Base-by-base conservation (phyloP, 2,888 invertebrate species). In the Rutpela maculata region DNA sequence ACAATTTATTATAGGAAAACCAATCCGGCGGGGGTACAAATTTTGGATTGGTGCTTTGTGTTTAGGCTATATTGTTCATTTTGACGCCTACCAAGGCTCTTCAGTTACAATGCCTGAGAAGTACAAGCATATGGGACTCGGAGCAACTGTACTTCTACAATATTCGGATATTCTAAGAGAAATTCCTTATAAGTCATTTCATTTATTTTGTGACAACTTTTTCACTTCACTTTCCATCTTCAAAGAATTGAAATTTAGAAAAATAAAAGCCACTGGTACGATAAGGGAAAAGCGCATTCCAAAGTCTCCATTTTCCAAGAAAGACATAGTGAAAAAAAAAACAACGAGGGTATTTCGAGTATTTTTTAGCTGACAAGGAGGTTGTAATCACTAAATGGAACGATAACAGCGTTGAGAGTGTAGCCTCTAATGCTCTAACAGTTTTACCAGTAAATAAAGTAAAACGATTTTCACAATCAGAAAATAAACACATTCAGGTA, bases 61-160 rank as follows among this genome's bases (percentile, higher is more conserved):
- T 0, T 7, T 35, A 7, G 31, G 31, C 2, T 35, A 35, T 35
- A 35, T 35, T 35, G 31, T 35, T 35, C 7, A 35, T 35, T 35
- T 35, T 35, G 31, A 35, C 31, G n/a, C 31, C 31, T 9, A 35
- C 31, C 7, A 35, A 35, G 9, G 6, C 31, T 35, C 6, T 35
- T 35, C 31, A 35, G 7, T 7, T 35, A 35, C 7, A 6, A 3
- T 35, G 31, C 9, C 7, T 35, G 31, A 70, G 12, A 68, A 59
- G 15, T 82, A 83, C 59, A 80, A 77, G 73, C 57, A 73, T 35
- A 70, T 83, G 72, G 82, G 83, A 10, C 55, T 80, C 19, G 75
- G 79, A 26, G 59, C 75, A 55, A 77, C 75, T 82, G 83, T 78
- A 17, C 65, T 80, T n/a, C 62, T 80, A n/a, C 71, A 77, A 67